Percentiles rank a stretch among this genome's conserved stretches.
phyloP scores from a whole-genome alignment of 2,888 invertebrate species.

The Micoletzkya japonica region DNA sequence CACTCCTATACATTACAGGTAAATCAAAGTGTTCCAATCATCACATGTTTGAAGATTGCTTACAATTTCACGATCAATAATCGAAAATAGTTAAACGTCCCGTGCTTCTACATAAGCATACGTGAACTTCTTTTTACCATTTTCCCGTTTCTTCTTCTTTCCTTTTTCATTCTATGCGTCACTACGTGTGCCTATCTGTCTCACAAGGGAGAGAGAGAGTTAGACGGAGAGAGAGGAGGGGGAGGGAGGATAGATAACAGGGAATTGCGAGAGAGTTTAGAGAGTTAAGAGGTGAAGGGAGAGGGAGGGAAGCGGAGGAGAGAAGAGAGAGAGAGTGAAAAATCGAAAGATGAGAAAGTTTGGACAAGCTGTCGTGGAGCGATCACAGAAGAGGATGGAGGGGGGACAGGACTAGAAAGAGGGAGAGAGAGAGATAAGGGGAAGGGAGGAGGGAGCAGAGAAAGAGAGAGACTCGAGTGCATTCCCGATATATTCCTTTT shows the following conservation, averaged over 20 bases:
- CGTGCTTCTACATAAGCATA: too few species aligned
- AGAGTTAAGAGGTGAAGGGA: background rate
- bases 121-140: too few species aligned
- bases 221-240: background rate
- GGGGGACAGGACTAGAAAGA: background rate
- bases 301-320: background rate
- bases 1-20: too few species aligned
- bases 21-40: too few species aligned
- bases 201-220: background rate
- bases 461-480: background rate
- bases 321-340: background rate
- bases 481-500: too few species aligned
- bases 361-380: too few species aligned
- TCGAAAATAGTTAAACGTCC: too few species aligned
- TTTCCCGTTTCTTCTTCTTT: too few species aligned
- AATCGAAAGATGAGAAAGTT: background rate
- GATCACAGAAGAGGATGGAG: background rate
- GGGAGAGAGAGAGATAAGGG: slow-evolving; percentile 1
- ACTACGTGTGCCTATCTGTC: background rate
- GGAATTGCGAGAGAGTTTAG: background rate
- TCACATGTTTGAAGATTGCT: too few species aligned
- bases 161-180: too few species aligned
- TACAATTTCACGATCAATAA: too few species aligned
- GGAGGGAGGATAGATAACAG: background rate
- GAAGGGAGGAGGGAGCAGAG: background rate